These are phyloP conservation scores for Coronaproctus castanopsis DNA, from an alignment of 2,888 invertebrate genomes.

Conservation along the genomic window DNA sequence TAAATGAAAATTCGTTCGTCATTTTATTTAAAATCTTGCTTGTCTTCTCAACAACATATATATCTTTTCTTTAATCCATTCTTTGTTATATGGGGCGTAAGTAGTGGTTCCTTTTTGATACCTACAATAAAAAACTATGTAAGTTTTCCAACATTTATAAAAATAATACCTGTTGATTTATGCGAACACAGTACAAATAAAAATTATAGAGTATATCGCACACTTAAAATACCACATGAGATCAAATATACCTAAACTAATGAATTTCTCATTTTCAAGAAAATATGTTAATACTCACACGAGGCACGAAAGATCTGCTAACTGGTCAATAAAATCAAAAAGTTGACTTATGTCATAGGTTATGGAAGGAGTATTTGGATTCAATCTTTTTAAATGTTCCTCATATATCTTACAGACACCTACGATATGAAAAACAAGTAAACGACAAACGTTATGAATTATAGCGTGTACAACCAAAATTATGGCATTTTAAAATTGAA, in stretches of 20 bases:
- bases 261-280: background rate
- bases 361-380: slow-evolving; percentile 88
- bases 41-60: slow-evolving; percentile 74
- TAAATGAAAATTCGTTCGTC: background rate
- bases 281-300: slow-evolving; percentile 38
- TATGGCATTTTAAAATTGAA: background rate
- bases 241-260: background rate
- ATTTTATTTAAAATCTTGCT: slow-evolving; percentile 30
- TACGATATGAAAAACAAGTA: slow-evolving; percentile 24
- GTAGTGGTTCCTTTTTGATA: slow-evolving; percentile 84
- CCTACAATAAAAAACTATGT: slow-evolving; percentile 25
- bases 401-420: slow-evolving; percentile 97
- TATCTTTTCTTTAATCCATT: slow-evolving; percentile 98
- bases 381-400: slow-evolving; percentile 85
- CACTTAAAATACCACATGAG: background rate
- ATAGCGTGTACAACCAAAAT: too few species aligned
- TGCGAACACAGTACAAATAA: too few species aligned
- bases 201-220: background rate
- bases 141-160: too few species aligned
- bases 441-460: slow-evolving; percentile 7
- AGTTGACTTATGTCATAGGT: slow-evolving; percentile 96
- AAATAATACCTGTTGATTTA: too few species aligned
- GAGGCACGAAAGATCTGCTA: slow-evolving; percentile 84
- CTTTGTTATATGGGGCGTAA: slow-evolving; percentile 95
- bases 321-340: slow-evolving; percentile 91